These are phyloP conservation scores for Drosophila percnosoma DNA, from an alignment of 2,888 invertebrate species.

Conservation along the genomic window DNA sequence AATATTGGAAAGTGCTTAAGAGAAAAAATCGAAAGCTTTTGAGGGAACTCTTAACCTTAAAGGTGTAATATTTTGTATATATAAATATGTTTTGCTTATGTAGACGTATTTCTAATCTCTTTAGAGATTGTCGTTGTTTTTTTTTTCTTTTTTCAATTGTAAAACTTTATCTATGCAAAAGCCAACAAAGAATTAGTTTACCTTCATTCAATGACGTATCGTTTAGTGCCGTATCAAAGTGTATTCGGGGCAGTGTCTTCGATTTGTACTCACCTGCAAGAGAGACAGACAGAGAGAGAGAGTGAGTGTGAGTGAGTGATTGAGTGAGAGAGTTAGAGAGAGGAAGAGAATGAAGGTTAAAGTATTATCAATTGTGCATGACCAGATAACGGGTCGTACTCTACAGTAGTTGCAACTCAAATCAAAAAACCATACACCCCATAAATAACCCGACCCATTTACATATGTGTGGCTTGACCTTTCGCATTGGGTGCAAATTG, in stretches of 20 bases:
- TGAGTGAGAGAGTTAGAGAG: background rate
- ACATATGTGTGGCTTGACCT: conserved; percentile 56
- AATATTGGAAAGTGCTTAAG: background rate
- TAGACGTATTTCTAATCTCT: background rate
- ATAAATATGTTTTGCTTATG: background rate
- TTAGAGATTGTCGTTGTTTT: background rate
- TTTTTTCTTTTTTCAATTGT: conserved; percentile 3
- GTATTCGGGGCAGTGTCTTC: conserved; percentile 85
- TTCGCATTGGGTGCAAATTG: conserved; percentile 36
- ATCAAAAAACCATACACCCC: conserved; percentile 1
- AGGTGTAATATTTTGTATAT: background rate
- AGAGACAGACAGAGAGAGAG: conserved; percentile 41
- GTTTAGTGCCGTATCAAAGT: conserved; percentile 84
- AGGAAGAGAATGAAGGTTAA: conserved; percentile 13
- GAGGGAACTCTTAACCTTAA: background rate
- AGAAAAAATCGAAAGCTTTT: background rate
- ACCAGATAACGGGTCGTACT: conserved; percentile 21
- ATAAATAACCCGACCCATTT: conserved; percentile 64
- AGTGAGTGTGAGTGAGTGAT: conserved; percentile 1
- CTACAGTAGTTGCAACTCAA: conserved; percentile 11
- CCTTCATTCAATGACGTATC: conserved; percentile 84
- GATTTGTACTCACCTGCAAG: conserved; percentile 85
- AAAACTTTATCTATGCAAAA: conserved; percentile 13
- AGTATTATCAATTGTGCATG: conserved; percentile 30
- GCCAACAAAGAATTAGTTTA: conserved; percentile 63